Conservation (phyloP, 2,888 invertebrate species). For the Pecten maximus region DNA sequence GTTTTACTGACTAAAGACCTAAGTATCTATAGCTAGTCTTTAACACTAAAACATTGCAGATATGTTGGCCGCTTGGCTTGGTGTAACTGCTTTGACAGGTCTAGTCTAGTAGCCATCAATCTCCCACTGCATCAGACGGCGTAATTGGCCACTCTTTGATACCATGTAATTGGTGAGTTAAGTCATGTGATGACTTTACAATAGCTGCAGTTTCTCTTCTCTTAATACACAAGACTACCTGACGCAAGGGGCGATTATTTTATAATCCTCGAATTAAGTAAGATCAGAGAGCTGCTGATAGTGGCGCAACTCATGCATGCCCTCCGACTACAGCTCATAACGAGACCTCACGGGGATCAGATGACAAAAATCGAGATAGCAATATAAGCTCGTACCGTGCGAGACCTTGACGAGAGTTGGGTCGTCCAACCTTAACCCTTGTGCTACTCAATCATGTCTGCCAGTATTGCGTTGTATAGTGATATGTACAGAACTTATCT, state of each 20-base stretch:
- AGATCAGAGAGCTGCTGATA: constrained; percentile 16
- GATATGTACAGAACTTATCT: constrained; percentile 5
- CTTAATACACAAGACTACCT: background rate
- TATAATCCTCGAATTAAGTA: constrained; percentile 6
- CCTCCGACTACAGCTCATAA: background rate
- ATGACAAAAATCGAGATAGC: constrained; percentile 21
- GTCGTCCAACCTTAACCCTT: constrained; percentile 5
- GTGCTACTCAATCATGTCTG: constrained; percentile 18
- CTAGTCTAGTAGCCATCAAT: background rate
- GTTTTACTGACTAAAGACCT: background rate
- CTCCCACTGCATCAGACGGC: background rate
- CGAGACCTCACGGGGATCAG: constrained; percentile 12
- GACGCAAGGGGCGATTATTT: background rate
- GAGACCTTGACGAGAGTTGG: constrained; percentile 28
- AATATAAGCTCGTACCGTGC: background rate
- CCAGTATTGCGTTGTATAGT: background rate
- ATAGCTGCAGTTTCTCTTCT: background rate
- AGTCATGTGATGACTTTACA: background rate
- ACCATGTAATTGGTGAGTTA: constrained; percentile 12
- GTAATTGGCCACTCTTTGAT: constrained; percentile 8
- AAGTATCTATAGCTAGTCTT: background rate
- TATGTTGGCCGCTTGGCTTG: background rate
- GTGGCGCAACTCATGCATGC: background rate
- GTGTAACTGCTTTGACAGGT: constrained; percentile 1
- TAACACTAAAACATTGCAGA: background rate